Base-by-base conservation (phyloP, 1,140 invertebrate genomes). In the Battus philenor region DNA sequence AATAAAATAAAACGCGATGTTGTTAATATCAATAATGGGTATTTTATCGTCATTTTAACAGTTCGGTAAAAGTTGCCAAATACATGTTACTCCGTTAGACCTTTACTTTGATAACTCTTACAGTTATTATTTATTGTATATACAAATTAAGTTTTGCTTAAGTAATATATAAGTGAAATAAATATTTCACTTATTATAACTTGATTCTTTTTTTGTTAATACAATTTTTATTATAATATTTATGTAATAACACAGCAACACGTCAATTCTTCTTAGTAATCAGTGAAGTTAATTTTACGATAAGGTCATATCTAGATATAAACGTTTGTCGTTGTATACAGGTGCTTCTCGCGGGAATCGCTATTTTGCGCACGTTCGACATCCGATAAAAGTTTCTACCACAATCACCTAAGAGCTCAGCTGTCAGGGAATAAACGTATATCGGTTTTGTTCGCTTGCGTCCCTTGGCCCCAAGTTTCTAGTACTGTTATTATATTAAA, bases 371-470 rank as follows among this genome's bases (percentile, higher is more conserved):
- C 83, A 86, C 83, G 83, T 82, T 77, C 74, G 68, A 74, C 76
- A 83, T 82, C 73, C 77, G 81, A 86, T 83, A 86, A 84, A 86
- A 86, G 78, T 86, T 86, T 86, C 79, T 70, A 63, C 77, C 77
- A 84, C 83, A 86, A 86, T 86, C 79, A 84, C 83, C 83, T 86
- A 84, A 86, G 79, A 84, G 81, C 80, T 84, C 83, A 86, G 79
- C 79, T 83, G 83, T 85, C 80, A 82, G 76, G 76, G 69, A 75
- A 86, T 81, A 82, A 78, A 68, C 74, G 68, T 82, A 82, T 80
- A 84, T 82, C 76, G 82, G 78, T 82, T 82, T 84, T 86, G 82
- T 86, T 81, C 75, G 72, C 66, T 59, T 54, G 51, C 50, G 72
- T 75, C 75, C 69, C 69, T 52, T 29, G 44, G 57, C 60, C 52